Percentiles rank a stretch among this genome's conserved stretches.
phyloP scores from a whole-genome alignment of 2,797 vertebrate genomes.

The Rhincodon typus region DNA sequence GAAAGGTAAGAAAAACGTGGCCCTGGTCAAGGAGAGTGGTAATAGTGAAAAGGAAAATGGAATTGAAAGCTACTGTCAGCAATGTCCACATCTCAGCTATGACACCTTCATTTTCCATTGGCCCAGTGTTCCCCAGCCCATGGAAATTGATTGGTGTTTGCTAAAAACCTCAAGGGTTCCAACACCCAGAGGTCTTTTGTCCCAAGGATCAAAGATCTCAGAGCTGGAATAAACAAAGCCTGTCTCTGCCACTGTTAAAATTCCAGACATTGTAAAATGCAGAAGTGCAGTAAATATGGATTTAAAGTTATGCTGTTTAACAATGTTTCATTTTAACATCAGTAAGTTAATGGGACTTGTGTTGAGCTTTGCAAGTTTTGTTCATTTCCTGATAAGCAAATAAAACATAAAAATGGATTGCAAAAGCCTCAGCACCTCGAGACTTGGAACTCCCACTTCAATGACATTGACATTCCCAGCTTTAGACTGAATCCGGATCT shows the following conservation, averaged over 20 bases:
- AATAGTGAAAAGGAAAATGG: not conserved
- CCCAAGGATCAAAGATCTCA: not conserved
- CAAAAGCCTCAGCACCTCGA: too few species aligned
- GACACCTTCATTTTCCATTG: not conserved
- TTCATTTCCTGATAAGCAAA: too few species aligned
- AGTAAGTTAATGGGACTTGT: too few species aligned
- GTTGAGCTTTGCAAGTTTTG: too few species aligned
- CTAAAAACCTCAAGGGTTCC: not conserved
- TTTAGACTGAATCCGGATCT: too few species aligned
- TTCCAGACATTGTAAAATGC: not conserved
- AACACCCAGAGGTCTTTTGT: not conserved
- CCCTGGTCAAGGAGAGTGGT: not conserved
- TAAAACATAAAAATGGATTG: too few species aligned
- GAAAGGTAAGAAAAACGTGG: not conserved
- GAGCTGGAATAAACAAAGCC: not conserved
- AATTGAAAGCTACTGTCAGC: too few species aligned
- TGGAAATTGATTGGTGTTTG: not conserved
- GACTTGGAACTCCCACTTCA: too few species aligned
- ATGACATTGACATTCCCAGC: too few species aligned
- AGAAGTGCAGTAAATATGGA: not conserved
- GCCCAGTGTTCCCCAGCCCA: not conserved
- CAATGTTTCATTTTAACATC: too few species aligned
- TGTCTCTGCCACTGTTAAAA: not conserved
- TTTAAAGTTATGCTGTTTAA: too few species aligned
- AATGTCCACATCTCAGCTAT: not conserved